Evolutionary conservation across 2,888 invertebrate species (phyloP).

Genomic region (Thymelicus sylvestris): DNA sequence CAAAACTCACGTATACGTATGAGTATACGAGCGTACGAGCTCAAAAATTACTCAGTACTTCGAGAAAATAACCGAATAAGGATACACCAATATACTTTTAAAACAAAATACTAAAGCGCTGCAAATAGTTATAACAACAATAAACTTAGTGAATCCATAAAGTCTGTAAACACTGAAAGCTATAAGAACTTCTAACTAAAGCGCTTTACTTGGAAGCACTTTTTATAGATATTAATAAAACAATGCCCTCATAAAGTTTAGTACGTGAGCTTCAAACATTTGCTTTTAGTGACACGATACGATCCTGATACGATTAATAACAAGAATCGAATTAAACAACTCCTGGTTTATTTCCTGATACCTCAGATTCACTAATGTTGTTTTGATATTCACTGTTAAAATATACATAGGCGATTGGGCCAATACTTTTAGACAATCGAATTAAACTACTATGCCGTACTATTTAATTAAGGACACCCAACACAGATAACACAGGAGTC

Average conservation of each 20-base stretch:
- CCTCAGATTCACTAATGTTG: too few relatives aligned
- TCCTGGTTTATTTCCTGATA: too few relatives aligned
- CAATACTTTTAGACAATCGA: too few relatives aligned
- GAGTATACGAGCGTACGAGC: too few relatives aligned
- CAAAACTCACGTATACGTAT: too few relatives aligned
- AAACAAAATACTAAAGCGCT: constrained; percentile 14
- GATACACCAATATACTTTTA: not conserved
- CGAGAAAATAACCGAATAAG: not conserved
- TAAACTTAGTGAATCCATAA: constrained; percentile 71
- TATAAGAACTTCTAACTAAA: constrained; percentile 65
- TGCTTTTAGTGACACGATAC: constrained; percentile 50
- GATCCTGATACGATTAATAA: constrained; percentile 46
- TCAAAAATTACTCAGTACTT: not conserved
- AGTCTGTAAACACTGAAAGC: constrained; percentile 63
- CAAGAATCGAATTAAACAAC: too few relatives aligned
- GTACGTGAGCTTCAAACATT: constrained; percentile 53
- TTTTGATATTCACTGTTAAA: too few relatives aligned
- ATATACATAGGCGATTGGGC: too few relatives aligned
- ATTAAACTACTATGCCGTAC: too few relatives aligned
- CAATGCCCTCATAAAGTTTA: constrained; percentile 76
- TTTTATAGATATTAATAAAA: constrained; percentile 84
- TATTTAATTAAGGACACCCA: too few relatives aligned
- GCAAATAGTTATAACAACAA: constrained; percentile 46
- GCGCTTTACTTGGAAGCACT: constrained; percentile 67
- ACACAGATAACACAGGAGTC: too few relatives aligned